Conservation (phyloP, 2,113 vertebrate species). For the Cyanoramphus novaezelandiae region DNA sequence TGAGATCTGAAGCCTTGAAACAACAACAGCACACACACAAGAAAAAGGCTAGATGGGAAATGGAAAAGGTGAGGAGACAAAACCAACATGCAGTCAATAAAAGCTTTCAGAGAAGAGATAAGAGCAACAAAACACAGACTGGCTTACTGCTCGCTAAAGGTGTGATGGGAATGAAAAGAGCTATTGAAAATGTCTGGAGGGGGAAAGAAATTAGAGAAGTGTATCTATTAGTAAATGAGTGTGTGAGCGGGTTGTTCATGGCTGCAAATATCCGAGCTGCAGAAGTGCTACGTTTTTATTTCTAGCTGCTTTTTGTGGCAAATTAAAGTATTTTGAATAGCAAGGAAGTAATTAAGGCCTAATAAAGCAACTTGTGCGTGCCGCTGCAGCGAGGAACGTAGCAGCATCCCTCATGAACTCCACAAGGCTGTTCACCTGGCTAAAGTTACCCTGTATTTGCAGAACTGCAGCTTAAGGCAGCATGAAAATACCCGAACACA, state of each 20-base stretch:
- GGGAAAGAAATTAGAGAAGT: conserved; percentile 36
- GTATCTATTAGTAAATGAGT: conserved; percentile 50
- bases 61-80: conserved; percentile 40
- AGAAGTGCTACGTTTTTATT: not conserved
- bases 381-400: not conserved
- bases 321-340: conserved; percentile 23
- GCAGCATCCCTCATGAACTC: not conserved
- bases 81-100: conserved; percentile 46
- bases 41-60: not conserved
- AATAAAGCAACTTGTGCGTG: conserved; percentile 14
- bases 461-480: not conserved
- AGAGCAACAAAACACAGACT: conserved; percentile 24
- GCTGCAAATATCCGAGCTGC: conserved; percentile 11
- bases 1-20: conserved; percentile 5
- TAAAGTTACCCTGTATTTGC: not conserved
- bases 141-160: conserved; percentile 2
- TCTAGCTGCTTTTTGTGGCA: not conserved
- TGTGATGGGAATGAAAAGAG: conserved; percentile 52
- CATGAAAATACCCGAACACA: not conserved
- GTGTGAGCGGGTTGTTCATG: conserved; percentile 30
- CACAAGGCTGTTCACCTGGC: not conserved
- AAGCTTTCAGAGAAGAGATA: conserved; percentile 43
- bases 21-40: not conserved
- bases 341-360: conserved; percentile 19
- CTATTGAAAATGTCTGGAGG: conserved; percentile 45